Evolutionary conservation across 2,797 vertebrate genomes (phyloP), one percentile per base, ranked within the genome.

Genomic region (Champsocephalus esox): DNA sequence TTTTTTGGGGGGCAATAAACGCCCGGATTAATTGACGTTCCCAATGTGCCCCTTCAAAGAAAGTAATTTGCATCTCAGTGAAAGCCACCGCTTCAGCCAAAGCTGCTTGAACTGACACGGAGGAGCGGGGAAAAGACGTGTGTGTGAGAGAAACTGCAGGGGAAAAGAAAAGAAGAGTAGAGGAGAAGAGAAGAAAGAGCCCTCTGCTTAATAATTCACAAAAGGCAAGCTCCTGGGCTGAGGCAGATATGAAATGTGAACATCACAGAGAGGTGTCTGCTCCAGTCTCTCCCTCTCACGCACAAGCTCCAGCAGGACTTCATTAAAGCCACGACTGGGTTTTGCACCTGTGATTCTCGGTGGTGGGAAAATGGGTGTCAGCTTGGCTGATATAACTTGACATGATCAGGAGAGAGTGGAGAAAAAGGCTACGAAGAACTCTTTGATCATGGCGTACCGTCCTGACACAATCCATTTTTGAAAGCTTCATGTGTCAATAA

Each of bases 131-230:
- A 84, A 79, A 70, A 66, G 62, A 38, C 1, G 8, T 9, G 67
- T 63, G 51, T 60, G 84, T 80, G 58, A 67, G 75, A 71, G 68
- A 83, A 54, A 79, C 77, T 44, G 41, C 44, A 19, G 76, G 60
- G 64, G 41, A 67, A 77, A 84, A 79, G 79, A 80, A 83, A 75
- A 52, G 72, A 80, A 79, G 9, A 52, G 72, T 79, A 79, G 9
- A 55, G 52, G 45, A 51, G 19, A 89, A 77, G 50, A 89, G 89
- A 93, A 93, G 82, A 92, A 92, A 93, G 89, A 83, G 83, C 49
- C 72, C 72, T 87, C 85, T 91, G 79, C 86, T 95, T 93, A 95
- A 94, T 95, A 94, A 96, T 95, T 94, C 86, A 95, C 85, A 89
- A 89, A 84, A 89, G 83, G 73, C 84, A 81, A 87, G 91, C 91